Evolutionary conservation across 1,140 invertebrate species (phyloP), one percentile per base, ranked within the genome.

Genomic region (Nasonia giraulti): DNA sequence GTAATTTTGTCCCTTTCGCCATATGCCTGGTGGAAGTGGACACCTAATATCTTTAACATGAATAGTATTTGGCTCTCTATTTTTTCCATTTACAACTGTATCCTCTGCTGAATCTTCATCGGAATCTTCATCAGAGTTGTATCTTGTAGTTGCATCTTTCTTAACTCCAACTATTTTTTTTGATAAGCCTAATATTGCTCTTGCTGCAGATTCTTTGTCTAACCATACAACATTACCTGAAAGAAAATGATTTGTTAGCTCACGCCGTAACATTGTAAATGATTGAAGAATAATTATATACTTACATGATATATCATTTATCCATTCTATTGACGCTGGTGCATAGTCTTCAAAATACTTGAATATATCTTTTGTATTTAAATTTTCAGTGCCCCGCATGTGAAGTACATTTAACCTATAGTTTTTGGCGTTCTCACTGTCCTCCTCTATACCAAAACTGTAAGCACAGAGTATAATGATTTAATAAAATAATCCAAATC

Each of bases 281-380:
- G 17, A 7, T 17, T 62, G 50, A 62, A 62, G 40, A 62, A 17
- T 6, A n/a, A 20, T 62, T 7, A n/a, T 14, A 79, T 40, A 77
- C 93, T 92, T 93, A 96, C 96, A 97, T 84, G 96, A 96, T 80
- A 94, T 91, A 90, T 97, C 95, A 94, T 96, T 96, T 82, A 97
- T 95, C 96, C 96, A 97, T 92, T 98, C 97, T 68, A 97, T 94
- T 2, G 94, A 94, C 7, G 95, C 92, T 62, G 97, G 96, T 81
- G 94, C 94, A 93, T 96, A 97, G 86, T 96, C 94, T 90, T 95
- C 93, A 89, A 97, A 96, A 91, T 97, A 97, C 87, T 95, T 94
- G 89, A 97, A 96, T 40, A 97, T 94, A 91, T 97, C 96, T 91
- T 95, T 94, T 44, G 96, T 96, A 86, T 93, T 96, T 93, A 97